These are phyloP conservation scores for Hepsetus odoe DNA, from an alignment of 2,113 vertebrate species.

Conservation along the genomic window DNA sequence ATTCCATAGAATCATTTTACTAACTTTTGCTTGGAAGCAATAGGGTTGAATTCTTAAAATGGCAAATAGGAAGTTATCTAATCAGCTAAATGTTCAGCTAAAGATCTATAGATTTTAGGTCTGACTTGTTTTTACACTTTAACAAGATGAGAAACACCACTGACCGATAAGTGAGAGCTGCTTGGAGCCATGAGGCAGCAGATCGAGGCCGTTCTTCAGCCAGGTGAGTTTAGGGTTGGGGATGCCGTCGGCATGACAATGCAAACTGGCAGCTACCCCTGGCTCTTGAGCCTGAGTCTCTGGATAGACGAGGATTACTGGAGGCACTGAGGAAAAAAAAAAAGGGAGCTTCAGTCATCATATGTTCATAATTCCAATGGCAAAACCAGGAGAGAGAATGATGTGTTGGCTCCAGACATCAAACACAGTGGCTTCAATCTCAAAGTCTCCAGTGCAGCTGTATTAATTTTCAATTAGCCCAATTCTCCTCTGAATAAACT, in stretches of 20 bases:
- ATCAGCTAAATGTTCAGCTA: too few species aligned
- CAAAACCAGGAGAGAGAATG: neutral
- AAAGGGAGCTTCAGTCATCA: neutral
- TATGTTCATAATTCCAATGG: neutral
- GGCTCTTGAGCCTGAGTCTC: slow-evolving; percentile 96
- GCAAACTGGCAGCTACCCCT: slow-evolving; percentile 86
- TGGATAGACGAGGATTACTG: slow-evolving; percentile 94
- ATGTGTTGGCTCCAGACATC: neutral
- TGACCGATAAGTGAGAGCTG: slow-evolving; percentile 89
- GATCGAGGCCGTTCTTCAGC: slow-evolving; percentile 93
- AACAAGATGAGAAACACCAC: slow-evolving; percentile 43
- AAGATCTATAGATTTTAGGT: too few species aligned
- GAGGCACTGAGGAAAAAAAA: slow-evolving; percentile 80
- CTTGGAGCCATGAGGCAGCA: slow-evolving; percentile 84
- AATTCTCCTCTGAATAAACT: slow-evolving; percentile 40
- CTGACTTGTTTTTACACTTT: too few species aligned
- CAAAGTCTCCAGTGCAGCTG: slow-evolving; percentile 24
- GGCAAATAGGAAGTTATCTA: too few species aligned
- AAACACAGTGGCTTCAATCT: neutral
- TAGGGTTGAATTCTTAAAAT: too few species aligned
- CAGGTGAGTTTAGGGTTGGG: slow-evolving; percentile 90
- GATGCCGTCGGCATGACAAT: slow-evolving; percentile 91
- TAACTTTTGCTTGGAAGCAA: too few species aligned
- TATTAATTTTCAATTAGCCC: slow-evolving; percentile 58
- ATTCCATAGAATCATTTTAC: too few species aligned